Conservation (phyloP, 2,888 invertebrate species). For the Pediacus dermestoides region DNA sequence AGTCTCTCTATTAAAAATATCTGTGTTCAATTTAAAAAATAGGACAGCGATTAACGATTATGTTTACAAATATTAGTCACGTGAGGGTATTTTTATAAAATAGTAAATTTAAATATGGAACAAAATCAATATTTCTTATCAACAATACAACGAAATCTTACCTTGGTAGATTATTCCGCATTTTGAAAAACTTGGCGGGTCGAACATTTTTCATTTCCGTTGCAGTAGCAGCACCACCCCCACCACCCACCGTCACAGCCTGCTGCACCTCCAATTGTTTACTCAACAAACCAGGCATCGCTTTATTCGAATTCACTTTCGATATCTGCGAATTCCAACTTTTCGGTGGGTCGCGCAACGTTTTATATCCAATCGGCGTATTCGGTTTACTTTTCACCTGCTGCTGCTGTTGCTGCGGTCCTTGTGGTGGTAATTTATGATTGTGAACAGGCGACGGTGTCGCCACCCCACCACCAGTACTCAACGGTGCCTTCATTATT, state of each 20-base stretch:
- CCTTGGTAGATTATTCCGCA: conserved; percentile 55
- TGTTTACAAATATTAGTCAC: no score
- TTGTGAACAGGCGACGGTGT: not conserved
- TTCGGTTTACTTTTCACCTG: conserved; percentile 39
- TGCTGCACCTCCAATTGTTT: conserved; percentile 25
- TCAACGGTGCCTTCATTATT: no score
- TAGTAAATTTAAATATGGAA: no score
- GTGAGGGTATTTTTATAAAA: no score
- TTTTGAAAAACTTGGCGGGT: conserved; percentile 58
- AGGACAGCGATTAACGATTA: no score
- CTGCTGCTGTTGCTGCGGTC: conserved; percentile 24
- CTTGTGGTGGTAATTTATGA: conserved; percentile 1
- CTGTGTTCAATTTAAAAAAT: no score
- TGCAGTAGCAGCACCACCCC: conserved; percentile 6
- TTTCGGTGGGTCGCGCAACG: conserved; percentile 57
- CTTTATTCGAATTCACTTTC: conserved; percentile 45
- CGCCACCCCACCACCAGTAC: no score
- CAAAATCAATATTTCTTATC: no score
- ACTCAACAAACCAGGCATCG: no score
- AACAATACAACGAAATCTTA: no score
- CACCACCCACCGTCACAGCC: conserved; percentile 13
- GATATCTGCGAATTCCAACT: conserved; percentile 61
- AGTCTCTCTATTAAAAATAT: no score
- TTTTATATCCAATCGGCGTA: conserved; percentile 55
- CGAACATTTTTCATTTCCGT: conserved; percentile 40